A percentile compares a stretch with the other conserved stretches of the same genome.
Conservation (phyloP, 2,888 invertebrate species). For the Ichneumoninae sp. region DNA sequence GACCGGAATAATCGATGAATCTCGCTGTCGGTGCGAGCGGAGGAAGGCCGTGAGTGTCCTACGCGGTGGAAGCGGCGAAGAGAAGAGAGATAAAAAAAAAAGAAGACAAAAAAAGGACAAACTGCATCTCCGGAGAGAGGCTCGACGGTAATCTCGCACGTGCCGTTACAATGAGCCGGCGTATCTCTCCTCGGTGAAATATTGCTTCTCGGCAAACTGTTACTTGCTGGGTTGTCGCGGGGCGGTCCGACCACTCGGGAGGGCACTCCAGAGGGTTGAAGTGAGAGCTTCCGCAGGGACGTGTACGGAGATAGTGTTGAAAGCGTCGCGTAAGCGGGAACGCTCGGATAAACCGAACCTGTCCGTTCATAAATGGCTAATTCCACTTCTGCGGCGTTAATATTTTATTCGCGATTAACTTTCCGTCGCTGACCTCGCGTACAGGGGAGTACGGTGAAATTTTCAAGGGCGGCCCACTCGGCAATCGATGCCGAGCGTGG, state of each 20-base stretch:
- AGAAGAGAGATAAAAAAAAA: constrained; percentile 34
- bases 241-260: constrained; percentile 32
- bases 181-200: constrained; percentile 71
- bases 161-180: constrained; percentile 80
- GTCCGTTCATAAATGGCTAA: constrained; percentile 51
- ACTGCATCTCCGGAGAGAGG: constrained; percentile 50
- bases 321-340: constrained; percentile 63
- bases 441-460: background rate
- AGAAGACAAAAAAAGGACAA: constrained; percentile 49
- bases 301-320: constrained; percentile 51
- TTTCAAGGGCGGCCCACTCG: background rate
- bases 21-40: constrained; percentile 2
- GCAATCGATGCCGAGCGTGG: background rate
- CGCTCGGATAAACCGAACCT: background rate
- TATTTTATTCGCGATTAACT: constrained; percentile 27
- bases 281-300: constrained; percentile 8
- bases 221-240: constrained; percentile 57
- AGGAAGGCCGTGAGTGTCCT: background rate
- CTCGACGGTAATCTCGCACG: constrained; percentile 71
- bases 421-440: background rate
- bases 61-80: constrained; percentile 18
- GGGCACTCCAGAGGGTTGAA: constrained; percentile 23
- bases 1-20: constrained; percentile 13
- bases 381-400: constrained; percentile 22
- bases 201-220: constrained; percentile 71